Conservation (phyloP, 2,888 invertebrate genomes). For the Eudasyphora cyanicolor region DNA sequence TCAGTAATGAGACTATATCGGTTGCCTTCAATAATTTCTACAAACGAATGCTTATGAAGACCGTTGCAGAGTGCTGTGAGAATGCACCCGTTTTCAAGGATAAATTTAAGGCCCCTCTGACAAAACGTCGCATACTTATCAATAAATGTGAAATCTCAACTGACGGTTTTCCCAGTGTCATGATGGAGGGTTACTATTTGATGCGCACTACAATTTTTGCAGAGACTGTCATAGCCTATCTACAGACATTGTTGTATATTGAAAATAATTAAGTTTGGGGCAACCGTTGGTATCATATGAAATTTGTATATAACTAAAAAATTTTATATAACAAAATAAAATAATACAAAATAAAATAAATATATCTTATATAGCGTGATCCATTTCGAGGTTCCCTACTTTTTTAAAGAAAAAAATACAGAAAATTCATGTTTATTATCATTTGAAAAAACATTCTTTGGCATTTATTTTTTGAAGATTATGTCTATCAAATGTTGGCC, state of each 20-base stretch:
- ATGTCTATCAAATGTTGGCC: too few relatives aligned
- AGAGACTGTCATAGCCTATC: not conserved
- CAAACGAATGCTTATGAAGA: not conserved
- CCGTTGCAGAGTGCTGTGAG: not conserved
- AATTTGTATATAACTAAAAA: too few relatives aligned
- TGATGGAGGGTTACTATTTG: constrained; percentile 27
- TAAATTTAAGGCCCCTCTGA: not conserved
- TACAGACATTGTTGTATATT: constrained; percentile 6
- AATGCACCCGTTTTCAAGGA: constrained; percentile 9
- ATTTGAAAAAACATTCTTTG: too few relatives aligned
- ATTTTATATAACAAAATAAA: too few relatives aligned
- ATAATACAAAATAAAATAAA: too few relatives aligned
- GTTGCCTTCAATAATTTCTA: not conserved
- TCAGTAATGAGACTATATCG: not conserved
- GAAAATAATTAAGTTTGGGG: constrained; percentile 23
- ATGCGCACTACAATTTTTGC: not conserved
- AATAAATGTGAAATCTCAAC: not conserved
- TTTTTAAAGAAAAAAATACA: too few relatives aligned
- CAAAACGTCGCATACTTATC: not conserved
- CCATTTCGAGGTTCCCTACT: too few relatives aligned
- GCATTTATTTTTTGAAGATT: too few relatives aligned
- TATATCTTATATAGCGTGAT: too few relatives aligned
- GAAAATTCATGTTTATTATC: too few relatives aligned
- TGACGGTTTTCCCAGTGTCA: constrained; percentile 1
- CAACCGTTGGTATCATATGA: too few relatives aligned